These are phyloP conservation scores for Drosophila pegasa DNA, from an alignment of 2,888 invertebrate species.

Conservation along the genomic window DNA sequence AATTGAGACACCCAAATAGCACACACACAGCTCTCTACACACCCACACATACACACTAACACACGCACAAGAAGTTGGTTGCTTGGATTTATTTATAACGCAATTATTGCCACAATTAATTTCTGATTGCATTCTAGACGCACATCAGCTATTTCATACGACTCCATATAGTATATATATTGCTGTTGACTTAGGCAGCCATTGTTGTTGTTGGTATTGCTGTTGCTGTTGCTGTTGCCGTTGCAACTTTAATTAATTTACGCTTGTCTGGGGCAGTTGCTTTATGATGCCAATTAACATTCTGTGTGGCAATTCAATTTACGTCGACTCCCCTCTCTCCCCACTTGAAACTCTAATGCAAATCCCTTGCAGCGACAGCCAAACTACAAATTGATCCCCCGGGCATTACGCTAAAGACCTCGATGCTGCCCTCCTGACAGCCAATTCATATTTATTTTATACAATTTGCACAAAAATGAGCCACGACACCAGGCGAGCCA, in stretches of 20 bases:
- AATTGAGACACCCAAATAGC: constrained; percentile 16
- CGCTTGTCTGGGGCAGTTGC: constrained; percentile 36
- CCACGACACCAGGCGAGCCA: constrained; percentile 19
- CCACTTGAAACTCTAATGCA: constrained; percentile 38
- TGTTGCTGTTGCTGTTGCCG: constrained; percentile 25
- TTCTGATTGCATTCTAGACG: constrained; percentile 66
- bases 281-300: constrained; percentile 66
- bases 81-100: constrained; percentile 70
- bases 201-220: constrained; percentile 19
- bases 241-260: constrained; percentile 59
- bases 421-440: constrained; percentile 23
- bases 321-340: constrained; percentile 6
- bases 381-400: constrained; percentile 42
- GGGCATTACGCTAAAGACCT: constrained; percentile 28
- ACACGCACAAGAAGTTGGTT: constrained; percentile 4
- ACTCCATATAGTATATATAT: neutral
- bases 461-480: constrained; percentile 44
- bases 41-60: constrained; percentile 12
- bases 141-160: constrained; percentile 26
- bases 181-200: constrained; percentile 7
- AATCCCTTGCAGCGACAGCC: constrained; percentile 20
- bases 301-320: constrained; percentile 47
- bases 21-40: neutral
- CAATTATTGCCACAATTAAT: constrained; percentile 78
- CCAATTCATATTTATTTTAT: constrained; percentile 54